Base-by-base conservation (phyloP, 2,113 vertebrate species). In the Balaeniceps rex region DNA sequence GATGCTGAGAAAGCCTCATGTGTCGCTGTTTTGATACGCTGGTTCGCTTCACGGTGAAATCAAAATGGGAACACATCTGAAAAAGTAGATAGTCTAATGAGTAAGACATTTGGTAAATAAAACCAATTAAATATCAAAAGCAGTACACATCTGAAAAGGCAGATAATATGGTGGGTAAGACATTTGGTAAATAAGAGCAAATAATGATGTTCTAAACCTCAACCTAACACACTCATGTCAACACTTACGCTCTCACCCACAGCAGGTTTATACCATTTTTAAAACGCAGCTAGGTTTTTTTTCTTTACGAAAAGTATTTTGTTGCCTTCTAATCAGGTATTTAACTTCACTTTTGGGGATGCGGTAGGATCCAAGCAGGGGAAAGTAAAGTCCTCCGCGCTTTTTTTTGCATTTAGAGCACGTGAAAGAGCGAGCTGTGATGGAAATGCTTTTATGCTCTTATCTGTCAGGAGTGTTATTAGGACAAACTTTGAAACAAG, bases 91-190 rank as follows among this genome's bases (percentile, higher is more conserved):
- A 98, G 97, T 83, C 96, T 95, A 96, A 97, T 96, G 95, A 97
- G 79, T 97, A 98, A 98, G 98, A 96, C 97, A 97, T 97, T 98
- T 97, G 96, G 97, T 97, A 98, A 98, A 98, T 98, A 98, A 96
- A 88, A 97, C 66, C 97, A 98, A 98, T 98, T 98, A 98, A 98
- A 98, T 97, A 97, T 94, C 80, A 96, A 98, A 98, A 96, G 63
- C 82, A 84, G 93, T 74, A 91, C 97, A 98, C 97, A 97, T 97
- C 97, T 98, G 98, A 97, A 94, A 98, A 98, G 96, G 93, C 97
- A 98, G 98, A 98, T 98, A 98, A 98, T 98, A 96, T 93, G 95
- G 93, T 95, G 96, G 88, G 97, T 98, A 98, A 98, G 98, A 98
- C 96, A 98, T 98, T 98, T 61, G 57, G 97, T 97, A 98, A 98